phyloP scores from a whole-genome alignment of 2,113 vertebrate genomes.

The Blennius ocellaris region DNA sequence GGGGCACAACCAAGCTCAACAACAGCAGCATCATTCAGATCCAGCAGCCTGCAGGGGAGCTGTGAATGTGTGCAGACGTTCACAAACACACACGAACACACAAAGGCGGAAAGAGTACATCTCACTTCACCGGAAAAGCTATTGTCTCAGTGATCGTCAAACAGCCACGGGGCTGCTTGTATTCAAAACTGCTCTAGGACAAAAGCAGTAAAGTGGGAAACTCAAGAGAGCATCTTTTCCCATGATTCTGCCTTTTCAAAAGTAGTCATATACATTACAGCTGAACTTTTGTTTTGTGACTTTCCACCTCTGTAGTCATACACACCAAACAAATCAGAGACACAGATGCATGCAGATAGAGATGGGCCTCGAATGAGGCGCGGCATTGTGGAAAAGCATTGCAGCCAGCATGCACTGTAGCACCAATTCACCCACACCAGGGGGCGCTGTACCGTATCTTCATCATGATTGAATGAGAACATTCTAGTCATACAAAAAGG shows the following conservation, averaged over 20 bases:
- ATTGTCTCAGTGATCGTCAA: not conserved
- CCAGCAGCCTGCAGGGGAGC: conserved; percentile 38
- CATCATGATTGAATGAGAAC: not conserved
- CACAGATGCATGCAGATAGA: conserved; percentile 82
- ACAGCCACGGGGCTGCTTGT: not conserved
- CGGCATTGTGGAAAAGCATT: conserved; percentile 35
- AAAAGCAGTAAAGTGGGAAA: too few species aligned
- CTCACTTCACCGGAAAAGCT: not conserved
- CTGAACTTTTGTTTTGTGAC: not conserved
- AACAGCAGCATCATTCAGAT: conserved; percentile 56
- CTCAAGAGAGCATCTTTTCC: too few species aligned
- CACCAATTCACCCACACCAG: conserved; percentile 43
- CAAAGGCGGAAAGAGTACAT: conserved; percentile 44
- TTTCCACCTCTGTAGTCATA: conserved; percentile 61
- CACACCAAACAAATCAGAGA: not conserved
- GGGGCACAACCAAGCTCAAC: conserved; percentile 85
- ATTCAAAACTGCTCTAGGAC: not conserved
- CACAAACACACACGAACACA: conserved; percentile 24
- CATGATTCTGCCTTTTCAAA: not conserved
- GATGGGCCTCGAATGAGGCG: conserved; percentile 45
- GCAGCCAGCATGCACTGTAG: conserved; percentile 79
- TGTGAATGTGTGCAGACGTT: conserved; percentile 32
- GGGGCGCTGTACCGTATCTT: not conserved
- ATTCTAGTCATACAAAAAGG: too few species aligned
- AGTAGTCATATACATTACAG: not conserved